These are phyloP conservation scores for Alloplasta piceator DNA, from an alignment of 2,888 invertebrate species.

Conservation along the genomic window DNA sequence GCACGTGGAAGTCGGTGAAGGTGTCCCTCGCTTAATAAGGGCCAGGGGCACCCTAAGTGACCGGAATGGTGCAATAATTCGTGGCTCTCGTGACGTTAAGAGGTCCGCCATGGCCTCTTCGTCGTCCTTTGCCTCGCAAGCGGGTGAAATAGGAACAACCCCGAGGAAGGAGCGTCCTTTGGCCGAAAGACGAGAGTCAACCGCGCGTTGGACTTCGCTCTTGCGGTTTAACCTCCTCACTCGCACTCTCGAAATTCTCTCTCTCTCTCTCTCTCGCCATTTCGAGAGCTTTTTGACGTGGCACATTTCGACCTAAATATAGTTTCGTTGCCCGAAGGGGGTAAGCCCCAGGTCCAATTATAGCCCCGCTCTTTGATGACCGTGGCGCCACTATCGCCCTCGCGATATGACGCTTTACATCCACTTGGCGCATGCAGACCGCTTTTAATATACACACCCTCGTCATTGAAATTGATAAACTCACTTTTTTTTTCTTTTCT, in stretches of 20 bases:
- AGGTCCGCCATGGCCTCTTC: constrained; percentile 74
- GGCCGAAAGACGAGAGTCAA: constrained; percentile 37
- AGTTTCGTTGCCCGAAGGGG: constrained; percentile 70
- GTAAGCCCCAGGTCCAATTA: constrained; percentile 80
- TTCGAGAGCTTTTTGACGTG: constrained; percentile 69
- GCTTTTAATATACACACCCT: constrained; percentile 11
- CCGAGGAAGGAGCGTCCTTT: constrained; percentile 44
- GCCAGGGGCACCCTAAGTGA: constrained; percentile 82
- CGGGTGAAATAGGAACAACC: constrained; percentile 60
- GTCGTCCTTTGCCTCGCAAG: constrained; percentile 69
- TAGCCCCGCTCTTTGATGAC: constrained; percentile 79
- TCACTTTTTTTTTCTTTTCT: constrained; percentile 28
- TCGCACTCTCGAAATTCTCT: not conserved
- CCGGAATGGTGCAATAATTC: constrained; percentile 82
- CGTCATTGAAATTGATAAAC: constrained; percentile 45
- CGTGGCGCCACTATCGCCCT: constrained; percentile 66
- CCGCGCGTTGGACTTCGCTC: constrained; percentile 37
- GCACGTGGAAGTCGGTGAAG: constrained; percentile 56
- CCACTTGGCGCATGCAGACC: constrained; percentile 41
- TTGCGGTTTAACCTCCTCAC: constrained; percentile 47
- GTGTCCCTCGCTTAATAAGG: constrained; percentile 77
- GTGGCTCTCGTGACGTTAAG: constrained; percentile 82
- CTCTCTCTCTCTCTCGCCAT: constrained; percentile 47
- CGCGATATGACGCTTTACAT: not conserved
- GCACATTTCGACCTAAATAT: constrained; percentile 78